Evolutionary conservation across 2,113 vertebrate genomes (phyloP).

Genomic region (Phoenicopterus ruber): DNA sequence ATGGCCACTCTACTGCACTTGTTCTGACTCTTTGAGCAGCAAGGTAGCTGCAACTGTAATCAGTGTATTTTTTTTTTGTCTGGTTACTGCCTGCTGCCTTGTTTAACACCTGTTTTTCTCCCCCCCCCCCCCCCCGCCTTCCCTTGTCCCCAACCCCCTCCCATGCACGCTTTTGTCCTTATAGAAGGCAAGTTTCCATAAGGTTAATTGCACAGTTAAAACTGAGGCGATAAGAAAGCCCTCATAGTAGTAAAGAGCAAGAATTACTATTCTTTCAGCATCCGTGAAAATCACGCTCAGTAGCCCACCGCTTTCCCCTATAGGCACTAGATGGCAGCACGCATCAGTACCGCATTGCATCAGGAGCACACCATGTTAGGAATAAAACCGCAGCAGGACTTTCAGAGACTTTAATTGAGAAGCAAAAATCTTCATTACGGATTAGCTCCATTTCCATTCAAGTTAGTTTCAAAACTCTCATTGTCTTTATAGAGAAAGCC

Average conservation of each 20-base stretch:
- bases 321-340: neutral
- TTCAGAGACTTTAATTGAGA: neutral
- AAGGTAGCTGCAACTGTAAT: neutral
- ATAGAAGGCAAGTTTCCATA: neutral
- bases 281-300: fast-evolving
- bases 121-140: fast-evolving
- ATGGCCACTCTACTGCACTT: neutral
- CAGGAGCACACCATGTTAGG: fast-evolving
- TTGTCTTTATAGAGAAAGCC: neutral
- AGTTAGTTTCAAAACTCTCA: neutral
- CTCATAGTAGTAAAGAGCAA: neutral
- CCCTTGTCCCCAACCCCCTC: neutral
- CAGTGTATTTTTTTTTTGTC: neutral
- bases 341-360: neutral
- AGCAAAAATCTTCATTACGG: neutral
- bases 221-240: neutral
- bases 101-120: neutral
- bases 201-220: neutral
- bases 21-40: neutral
- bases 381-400: fast-evolving
- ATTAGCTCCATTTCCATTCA: neutral
- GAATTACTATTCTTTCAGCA: neutral
- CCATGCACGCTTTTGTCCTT: fast-evolving
- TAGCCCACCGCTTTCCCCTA: fast-evolving
- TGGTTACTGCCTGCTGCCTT: neutral